Percentiles rank a stretch among this genome's conserved stretches.
phyloP scores from a whole-genome alignment of 1,140 invertebrate species.

The Dinoponera quadriceps region DNA sequence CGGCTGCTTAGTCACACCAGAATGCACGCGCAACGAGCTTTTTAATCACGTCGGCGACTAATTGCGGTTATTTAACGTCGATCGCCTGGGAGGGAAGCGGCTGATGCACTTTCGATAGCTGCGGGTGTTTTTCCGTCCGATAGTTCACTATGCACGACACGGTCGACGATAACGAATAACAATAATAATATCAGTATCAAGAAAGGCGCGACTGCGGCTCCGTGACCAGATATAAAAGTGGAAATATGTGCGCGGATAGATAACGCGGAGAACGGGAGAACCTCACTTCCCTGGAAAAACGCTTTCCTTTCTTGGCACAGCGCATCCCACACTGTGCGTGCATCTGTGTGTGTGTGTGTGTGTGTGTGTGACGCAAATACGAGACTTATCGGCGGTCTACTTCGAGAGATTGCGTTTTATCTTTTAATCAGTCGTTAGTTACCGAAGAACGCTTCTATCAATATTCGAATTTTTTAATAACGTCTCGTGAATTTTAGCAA shows the following conservation, averaged over 20 bases:
- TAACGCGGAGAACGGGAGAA: background rate
- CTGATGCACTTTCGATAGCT: conserved; percentile 38
- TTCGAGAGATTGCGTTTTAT: conserved; percentile 35
- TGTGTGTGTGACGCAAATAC: background rate
- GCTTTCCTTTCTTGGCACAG: background rate
- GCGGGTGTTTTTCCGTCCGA: conserved; percentile 24
- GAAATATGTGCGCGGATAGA: background rate
- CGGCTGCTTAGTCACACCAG: background rate
- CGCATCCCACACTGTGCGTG: too few species aligned
- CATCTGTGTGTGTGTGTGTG: background rate
- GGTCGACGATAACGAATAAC: conserved; percentile 1
- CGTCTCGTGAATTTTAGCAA: background rate
- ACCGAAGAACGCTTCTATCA: background rate
- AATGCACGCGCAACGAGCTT: conserved; percentile 23
- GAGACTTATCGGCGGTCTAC: background rate
- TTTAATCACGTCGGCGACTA: conserved; percentile 35
- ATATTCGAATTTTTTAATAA: background rate
- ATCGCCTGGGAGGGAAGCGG: conserved; percentile 22
- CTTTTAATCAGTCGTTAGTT: background rate
- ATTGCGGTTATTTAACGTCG: conserved; percentile 8
- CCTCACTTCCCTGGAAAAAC: conserved; percentile 28
- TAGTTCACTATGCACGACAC: background rate
- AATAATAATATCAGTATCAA: conserved; percentile 39
- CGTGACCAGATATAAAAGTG: conserved; percentile 22
- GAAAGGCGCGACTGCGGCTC: background rate